Percentiles rank a stretch among this genome's conserved stretches.
Conservation (phyloP, 2,888 invertebrate species). For the Deroplatys truncata region DNA sequence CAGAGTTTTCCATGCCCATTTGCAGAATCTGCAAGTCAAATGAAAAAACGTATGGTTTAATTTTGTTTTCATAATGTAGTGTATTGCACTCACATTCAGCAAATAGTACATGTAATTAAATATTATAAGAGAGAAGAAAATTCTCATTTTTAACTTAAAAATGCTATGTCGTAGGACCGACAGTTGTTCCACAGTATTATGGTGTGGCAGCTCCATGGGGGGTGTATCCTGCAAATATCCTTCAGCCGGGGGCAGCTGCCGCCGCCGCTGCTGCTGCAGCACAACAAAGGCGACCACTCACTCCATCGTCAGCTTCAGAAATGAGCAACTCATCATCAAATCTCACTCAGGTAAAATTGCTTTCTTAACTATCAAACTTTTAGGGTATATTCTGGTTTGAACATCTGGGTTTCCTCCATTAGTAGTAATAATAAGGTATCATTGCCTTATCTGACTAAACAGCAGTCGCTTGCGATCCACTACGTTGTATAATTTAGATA, state of each 20-base stretch:
- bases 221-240: constrained; percentile 79
- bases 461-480: too few relatives aligned
- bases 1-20: too few relatives aligned
- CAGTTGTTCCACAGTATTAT: constrained; percentile 83
- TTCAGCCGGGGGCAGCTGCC: constrained; percentile 59
- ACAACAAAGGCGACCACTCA: constrained; percentile 48
- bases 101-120: too few relatives aligned
- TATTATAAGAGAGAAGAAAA: too few relatives aligned
- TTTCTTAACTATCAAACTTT: not conserved
- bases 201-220: constrained; percentile 84
- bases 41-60: too few relatives aligned
- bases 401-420: not conserved
- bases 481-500: too few relatives aligned
- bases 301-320: constrained; percentile 48
- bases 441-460: too few relatives aligned
- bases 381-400: not conserved
- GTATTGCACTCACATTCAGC: too few relatives aligned
- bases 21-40: too few relatives aligned
- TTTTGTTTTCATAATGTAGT: too few relatives aligned
- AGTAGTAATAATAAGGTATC: not conserved
- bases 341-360: constrained; percentile 42
- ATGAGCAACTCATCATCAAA: constrained; percentile 36
- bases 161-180: constrained; percentile 39
- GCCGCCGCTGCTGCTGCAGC: constrained; percentile 48
- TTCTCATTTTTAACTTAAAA: not conserved